Evolutionary conservation across 2,888 invertebrate genomes (phyloP).

Genomic region (Cyclophora punctaria): DNA sequence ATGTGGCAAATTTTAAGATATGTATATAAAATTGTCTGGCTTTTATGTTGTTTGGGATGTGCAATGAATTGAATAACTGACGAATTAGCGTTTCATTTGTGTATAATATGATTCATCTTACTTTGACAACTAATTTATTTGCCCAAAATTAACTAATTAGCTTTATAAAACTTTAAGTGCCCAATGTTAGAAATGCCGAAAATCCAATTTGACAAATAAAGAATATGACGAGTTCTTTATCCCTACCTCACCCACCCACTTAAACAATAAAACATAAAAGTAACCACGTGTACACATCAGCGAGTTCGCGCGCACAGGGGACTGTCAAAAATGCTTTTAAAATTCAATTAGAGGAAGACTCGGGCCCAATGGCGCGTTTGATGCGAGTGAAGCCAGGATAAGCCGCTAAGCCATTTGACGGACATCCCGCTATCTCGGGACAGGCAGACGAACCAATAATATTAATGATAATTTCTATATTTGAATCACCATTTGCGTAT

Average conservation of each 20-base stretch:
- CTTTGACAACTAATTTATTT: too few relatives aligned
- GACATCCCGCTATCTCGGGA: constrained; percentile 24
- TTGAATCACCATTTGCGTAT: too few relatives aligned
- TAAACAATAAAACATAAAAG: constrained; percentile 4
- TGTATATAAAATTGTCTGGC: too few relatives aligned
- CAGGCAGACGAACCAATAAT: constrained; percentile 1
- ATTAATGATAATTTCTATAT: background rate
- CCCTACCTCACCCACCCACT: constrained; percentile 1
- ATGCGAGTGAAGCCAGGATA: constrained; percentile 36
- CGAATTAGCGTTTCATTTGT: too few relatives aligned
- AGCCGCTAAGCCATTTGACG: constrained; percentile 42
- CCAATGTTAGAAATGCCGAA: too few relatives aligned
- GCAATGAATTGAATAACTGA: too few relatives aligned
- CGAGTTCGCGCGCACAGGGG: constrained; percentile 31
- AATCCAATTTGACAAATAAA: too few relatives aligned
- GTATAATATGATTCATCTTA: too few relatives aligned
- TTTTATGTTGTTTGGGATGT: too few relatives aligned
- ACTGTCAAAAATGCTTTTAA: constrained; percentile 51
- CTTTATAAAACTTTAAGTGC: too few relatives aligned
- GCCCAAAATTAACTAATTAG: too few relatives aligned
- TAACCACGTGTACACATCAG: constrained; percentile 26
- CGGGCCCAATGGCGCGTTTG: constrained; percentile 46
- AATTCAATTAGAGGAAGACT: constrained; percentile 50
- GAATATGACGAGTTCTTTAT: background rate
- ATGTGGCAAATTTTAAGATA: too few relatives aligned